Base-by-base conservation (phyloP, 2,888 invertebrate genomes). In the Sphaerophoria rueppellii region DNA sequence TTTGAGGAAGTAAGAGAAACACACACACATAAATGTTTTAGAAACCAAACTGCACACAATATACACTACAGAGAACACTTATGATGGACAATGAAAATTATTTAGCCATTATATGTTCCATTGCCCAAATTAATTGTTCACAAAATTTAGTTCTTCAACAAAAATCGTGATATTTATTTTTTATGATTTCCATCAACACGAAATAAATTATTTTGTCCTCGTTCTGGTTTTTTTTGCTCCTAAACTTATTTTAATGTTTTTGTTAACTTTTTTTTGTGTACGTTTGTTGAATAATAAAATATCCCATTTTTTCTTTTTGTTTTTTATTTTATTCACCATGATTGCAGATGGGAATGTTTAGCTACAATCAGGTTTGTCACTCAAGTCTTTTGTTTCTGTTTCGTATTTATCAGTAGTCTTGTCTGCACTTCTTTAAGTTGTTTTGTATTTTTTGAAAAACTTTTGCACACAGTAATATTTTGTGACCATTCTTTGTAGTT, bases 341-440 rank as follows among this genome's bases (percentile, higher is more conserved):
- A 87, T 82, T 86, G 74, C 91, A 91, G 91, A 88, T 91, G 89
- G 91, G 91, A 90, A 90, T 90, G 89, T 91, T 91, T 90, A 90
- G 88, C 89, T 91, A 89, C 89, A 90, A 89, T 90, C 91, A 91
- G 91, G 91, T 91, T 91, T 91, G 91, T 91, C 89, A 89, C 87
- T 90, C 89, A 90, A 90, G 89, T 91, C 91, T 91, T 91, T 90
- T 89, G 90, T 90, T 88, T 88, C 79, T 57, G 61, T 70, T 74
- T 75, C 14, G 40, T 48, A 46, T 60, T 9, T 60, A 24, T 24
- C 24, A 24, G 24, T 24, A 24, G 24, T 67, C 46, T 79, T 14
- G 9, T 40, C 54, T 70, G 40, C 40, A 60, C 40, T 74, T 74
- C 46, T 5, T 65, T 32, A 52, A 12, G 6, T 63, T 35, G 12